Conservation (phyloP, 2,113 vertebrate genomes). For the Opisthocomus hoazin region DNA sequence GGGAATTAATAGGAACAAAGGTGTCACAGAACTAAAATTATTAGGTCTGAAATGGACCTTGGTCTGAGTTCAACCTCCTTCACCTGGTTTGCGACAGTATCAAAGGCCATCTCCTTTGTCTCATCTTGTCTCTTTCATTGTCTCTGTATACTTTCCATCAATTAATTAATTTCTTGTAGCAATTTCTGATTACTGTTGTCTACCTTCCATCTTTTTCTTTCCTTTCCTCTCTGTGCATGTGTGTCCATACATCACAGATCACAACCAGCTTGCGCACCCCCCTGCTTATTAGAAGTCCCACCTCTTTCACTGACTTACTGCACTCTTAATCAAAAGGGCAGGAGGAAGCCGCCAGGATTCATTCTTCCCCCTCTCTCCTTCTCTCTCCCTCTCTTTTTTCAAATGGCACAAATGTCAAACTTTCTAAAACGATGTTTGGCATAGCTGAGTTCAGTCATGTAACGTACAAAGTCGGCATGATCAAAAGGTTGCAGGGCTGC, state of each 20-base stretch:
- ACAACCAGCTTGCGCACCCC: slow-evolving; percentile 49
- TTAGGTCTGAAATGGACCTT: not conserved
- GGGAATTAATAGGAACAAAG: not conserved
- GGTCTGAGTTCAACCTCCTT: not conserved
- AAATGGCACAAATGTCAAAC: slow-evolving; percentile 76
- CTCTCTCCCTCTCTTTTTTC: slow-evolving; percentile 62
- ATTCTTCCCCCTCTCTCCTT: slow-evolving; percentile 61
- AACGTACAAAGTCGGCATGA: slow-evolving; percentile 72
- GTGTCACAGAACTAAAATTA: not conserved
- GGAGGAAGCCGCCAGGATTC: slow-evolving; percentile 71
- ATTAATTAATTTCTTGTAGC: slow-evolving; percentile 55
- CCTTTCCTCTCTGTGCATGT: not conserved
- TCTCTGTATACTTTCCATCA: slow-evolving; percentile 31
- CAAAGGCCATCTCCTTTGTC: not conserved
- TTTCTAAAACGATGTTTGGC: slow-evolving; percentile 77
- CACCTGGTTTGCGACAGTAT: not conserved
- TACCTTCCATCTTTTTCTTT: slow-evolving; percentile 53
- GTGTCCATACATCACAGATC: slow-evolving; percentile 42
- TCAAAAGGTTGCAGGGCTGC: slow-evolving; percentile 77
- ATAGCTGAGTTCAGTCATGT: slow-evolving; percentile 74
- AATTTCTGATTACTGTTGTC: slow-evolving; percentile 59
- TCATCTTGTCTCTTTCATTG: slow-evolving; percentile 53
- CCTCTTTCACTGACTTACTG: slow-evolving; percentile 74
- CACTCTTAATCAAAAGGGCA: slow-evolving; percentile 79
- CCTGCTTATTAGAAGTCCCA: slow-evolving; percentile 69